Percentiles rank a stretch among this genome's conserved stretches.
Conservation (phyloP, 1,140 invertebrate species). For the Maniola jurtina region DNA sequence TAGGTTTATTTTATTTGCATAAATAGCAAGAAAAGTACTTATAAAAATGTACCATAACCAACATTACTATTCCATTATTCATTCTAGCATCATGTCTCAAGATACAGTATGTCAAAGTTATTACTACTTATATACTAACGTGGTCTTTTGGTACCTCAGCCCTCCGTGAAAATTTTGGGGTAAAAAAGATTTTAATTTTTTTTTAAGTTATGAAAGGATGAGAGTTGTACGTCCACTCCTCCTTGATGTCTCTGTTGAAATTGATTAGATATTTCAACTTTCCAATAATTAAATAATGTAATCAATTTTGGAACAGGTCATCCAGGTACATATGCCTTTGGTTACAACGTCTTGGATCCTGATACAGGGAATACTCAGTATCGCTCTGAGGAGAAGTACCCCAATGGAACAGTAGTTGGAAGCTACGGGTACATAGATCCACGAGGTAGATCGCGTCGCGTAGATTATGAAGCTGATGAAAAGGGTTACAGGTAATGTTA, state of each 20-base stretch:
- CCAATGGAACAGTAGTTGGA: slow-evolving; percentile 84
- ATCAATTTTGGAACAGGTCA: slow-evolving; percentile 15
- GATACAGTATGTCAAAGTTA: no score
- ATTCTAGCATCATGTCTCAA: no score
- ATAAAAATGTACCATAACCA: no score
- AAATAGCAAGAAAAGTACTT: no score
- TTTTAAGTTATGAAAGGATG: no score
- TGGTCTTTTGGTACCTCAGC: no score
- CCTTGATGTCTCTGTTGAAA: background rate
- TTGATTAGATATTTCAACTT: background rate
- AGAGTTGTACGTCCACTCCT: no score
- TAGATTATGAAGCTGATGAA: slow-evolving; percentile 82
- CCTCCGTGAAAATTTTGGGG: no score
- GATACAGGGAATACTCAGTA: slow-evolving; percentile 82
- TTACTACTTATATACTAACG: no score
- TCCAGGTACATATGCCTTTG: slow-evolving; percentile 83
- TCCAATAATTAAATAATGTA: background rate
- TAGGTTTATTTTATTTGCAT: no score
- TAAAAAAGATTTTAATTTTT: no score
- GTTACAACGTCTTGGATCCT: slow-evolving; percentile 83
- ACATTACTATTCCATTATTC: no score
- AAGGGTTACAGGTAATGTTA: slow-evolving; percentile 81
- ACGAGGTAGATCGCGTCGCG: slow-evolving; percentile 80
- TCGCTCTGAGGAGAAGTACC: slow-evolving; percentile 81
- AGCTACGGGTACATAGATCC: slow-evolving; percentile 84